These are phyloP conservation scores for Drepanosiphum platanoidis DNA, from an alignment of 2,888 invertebrate genomes.

Conservation along the genomic window DNA sequence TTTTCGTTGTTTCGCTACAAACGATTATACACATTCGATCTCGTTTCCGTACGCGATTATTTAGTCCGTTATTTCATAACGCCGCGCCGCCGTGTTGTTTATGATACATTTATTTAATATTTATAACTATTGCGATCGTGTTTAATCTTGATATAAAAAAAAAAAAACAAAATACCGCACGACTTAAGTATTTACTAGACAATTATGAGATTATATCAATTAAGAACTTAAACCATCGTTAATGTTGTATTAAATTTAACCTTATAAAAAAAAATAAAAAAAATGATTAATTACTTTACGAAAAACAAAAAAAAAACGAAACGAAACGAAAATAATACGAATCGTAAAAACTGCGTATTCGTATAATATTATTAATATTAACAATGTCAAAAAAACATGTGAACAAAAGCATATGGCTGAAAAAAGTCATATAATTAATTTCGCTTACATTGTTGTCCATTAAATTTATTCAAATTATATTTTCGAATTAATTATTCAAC, in stretches of 20 bases:
- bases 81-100: too few species aligned
- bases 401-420: constrained; percentile 23
- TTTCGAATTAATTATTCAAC: constrained; percentile 48
- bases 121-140: background rate
- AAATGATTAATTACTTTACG: constrained; percentile 21
- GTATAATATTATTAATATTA: background rate
- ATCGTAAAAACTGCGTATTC: constrained; percentile 20
- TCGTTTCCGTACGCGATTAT: too few species aligned
- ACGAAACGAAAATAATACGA: background rate
- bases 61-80: too few species aligned
- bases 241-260: background rate
- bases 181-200: background rate
- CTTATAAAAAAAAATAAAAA: background rate
- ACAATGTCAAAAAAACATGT: constrained; percentile 43
- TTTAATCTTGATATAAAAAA: background rate
- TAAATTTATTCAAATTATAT: constrained; percentile 32
- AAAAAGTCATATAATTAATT: constrained; percentile 26
- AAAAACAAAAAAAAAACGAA: background rate
- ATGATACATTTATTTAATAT: too few species aligned
- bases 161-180: background rate
- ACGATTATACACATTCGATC: too few species aligned
- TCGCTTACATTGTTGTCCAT: constrained; percentile 3
- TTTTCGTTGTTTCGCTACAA: too few species aligned
- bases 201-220: background rate
- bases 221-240: background rate